These are phyloP conservation scores for Battus philenor DNA, from an alignment of 1,140 invertebrate species.

Conservation along the genomic window DNA sequence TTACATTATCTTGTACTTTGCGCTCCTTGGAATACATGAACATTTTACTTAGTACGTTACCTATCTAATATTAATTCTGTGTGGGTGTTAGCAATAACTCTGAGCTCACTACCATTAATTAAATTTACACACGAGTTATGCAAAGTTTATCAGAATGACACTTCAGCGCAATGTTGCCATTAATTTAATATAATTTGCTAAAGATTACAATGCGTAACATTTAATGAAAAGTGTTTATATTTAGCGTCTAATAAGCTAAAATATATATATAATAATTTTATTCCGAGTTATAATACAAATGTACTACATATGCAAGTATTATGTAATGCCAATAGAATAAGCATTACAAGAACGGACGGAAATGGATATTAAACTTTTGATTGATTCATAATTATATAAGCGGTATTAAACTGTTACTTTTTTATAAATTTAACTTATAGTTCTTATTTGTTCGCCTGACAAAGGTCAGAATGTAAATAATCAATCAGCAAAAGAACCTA, in stretches of 20 bases:
- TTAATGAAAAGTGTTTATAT: conserved; percentile 1
- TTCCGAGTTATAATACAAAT: conserved; percentile 13
- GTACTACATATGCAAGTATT: conserved; percentile 14
- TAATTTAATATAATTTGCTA: conserved; percentile 9
- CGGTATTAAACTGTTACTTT: background rate
- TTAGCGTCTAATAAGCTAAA: conserved; percentile 14
- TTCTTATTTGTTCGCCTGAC: conserved; percentile 13
- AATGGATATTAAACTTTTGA: conserved; percentile 10
- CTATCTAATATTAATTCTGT: conserved; percentile 10
- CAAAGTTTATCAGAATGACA: background rate
- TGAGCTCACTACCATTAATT: conserved; percentile 14
- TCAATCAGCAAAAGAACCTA: background rate
- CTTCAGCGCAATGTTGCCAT: conserved; percentile 1
- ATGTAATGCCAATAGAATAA: conserved; percentile 14
- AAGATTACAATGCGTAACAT: conserved; percentile 4
- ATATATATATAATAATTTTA: conserved; percentile 9
- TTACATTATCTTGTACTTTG: no score
- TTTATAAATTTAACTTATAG: background rate
- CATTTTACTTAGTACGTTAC: no score
- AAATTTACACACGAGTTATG: conserved; percentile 9
- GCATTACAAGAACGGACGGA: conserved; percentile 17
- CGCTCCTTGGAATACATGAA: no score
- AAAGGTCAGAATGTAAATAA: conserved; percentile 9
- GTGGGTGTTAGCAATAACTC: conserved; percentile 12
- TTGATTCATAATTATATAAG: conserved; percentile 12